phyloP scores from a whole-genome alignment of 2,888 invertebrate species.

The Andrena chrysosceles region DNA sequence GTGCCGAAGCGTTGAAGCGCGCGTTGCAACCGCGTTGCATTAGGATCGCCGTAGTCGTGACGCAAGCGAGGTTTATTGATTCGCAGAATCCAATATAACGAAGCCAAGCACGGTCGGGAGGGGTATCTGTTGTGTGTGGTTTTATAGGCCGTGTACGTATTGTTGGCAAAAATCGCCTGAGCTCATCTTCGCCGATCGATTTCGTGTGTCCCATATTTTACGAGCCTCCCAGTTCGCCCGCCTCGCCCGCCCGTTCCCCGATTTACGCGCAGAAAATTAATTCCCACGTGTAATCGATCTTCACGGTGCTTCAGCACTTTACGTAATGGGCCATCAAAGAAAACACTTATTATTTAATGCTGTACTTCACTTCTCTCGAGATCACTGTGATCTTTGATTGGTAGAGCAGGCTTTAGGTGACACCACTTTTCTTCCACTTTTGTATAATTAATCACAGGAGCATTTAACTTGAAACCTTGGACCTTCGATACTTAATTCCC shows the following conservation, averaged over 20 bases:
- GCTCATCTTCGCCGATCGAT: slow-evolving; percentile 43
- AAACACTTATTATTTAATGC: neutral
- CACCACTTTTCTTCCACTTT: no score
- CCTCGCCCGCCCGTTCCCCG: slow-evolving; percentile 4
- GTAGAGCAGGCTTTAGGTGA: no score
- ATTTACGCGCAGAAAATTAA: neutral
- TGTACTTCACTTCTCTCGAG: neutral
- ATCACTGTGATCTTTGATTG: neutral
- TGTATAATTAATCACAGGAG: no score
- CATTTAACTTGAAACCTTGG: no score
- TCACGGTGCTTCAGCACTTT: neutral
- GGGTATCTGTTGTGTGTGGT: slow-evolving; percentile 33
- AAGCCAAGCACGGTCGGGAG: slow-evolving; percentile 47
- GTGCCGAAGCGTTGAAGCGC: slow-evolving; percentile 21
- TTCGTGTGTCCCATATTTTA: slow-evolving; percentile 28
- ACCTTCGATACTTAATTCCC: no score
- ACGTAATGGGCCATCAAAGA: slow-evolving; percentile 26
- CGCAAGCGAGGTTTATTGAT: slow-evolving; percentile 71
- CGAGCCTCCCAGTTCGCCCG: neutral
- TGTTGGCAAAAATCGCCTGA: slow-evolving; percentile 53
- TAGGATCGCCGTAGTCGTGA: slow-evolving; percentile 65
- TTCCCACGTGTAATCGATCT: neutral
- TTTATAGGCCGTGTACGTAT: slow-evolving; percentile 47
- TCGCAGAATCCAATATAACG: slow-evolving; percentile 69
- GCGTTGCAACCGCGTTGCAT: slow-evolving; percentile 54